These are phyloP conservation scores for Podabrus alpinus DNA, from an alignment of 2,888 invertebrate genomes.

Conservation along the genomic window DNA sequence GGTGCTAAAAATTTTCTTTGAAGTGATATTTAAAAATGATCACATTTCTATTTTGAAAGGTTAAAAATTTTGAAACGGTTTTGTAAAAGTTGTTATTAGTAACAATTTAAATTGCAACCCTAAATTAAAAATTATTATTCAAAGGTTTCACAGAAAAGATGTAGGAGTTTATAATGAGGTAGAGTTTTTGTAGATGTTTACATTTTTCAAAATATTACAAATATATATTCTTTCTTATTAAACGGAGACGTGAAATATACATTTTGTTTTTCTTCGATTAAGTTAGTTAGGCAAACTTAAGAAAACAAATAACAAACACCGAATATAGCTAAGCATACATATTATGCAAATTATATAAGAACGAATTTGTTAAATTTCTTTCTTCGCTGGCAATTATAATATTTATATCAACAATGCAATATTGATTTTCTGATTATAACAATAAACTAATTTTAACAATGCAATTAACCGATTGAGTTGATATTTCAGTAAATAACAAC, in stretches of 20 bases:
- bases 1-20: not conserved
- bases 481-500: not conserved
- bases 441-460: not conserved
- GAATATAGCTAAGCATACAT: too few relatives aligned
- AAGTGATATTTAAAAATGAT: not conserved
- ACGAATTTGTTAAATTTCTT: too few relatives aligned
- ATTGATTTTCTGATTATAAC: not conserved
- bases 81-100: not conserved
- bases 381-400: too few relatives aligned
- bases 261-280: not conserved
- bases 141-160: too few relatives aligned
- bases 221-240: too few relatives aligned
- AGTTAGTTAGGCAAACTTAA: not conserved
- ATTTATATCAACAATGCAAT: not conserved
- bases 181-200: too few relatives aligned
- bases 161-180: too few relatives aligned
- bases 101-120: not conserved
- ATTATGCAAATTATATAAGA: too few relatives aligned
- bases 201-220: too few relatives aligned
- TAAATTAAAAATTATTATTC: not conserved
- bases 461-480: too few relatives aligned
- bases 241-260: too few relatives aligned
- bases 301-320: not conserved
- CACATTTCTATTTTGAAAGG: not conserved
- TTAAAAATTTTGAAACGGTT: not conserved